Percentiles rank a stretch among this genome's conserved stretches.
Evolutionary conservation across 2,797 vertebrate genomes (phyloP).

Genomic region (Pempheris klunzingeri): DNA sequence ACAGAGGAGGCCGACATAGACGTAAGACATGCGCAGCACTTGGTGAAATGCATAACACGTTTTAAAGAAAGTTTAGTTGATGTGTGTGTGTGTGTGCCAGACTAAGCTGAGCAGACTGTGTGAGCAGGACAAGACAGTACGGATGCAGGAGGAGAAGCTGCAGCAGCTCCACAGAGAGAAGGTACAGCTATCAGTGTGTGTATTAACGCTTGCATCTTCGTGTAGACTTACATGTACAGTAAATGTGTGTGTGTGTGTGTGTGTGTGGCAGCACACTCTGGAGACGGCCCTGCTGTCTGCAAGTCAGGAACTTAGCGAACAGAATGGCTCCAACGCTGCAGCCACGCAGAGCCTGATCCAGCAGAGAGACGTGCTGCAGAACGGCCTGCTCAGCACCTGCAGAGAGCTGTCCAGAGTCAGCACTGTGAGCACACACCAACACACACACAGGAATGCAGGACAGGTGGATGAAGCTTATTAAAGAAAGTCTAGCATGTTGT

Average conservation of each 20-base stretch:
- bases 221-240: background rate
- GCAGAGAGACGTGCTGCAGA: constrained; percentile 95
- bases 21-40: constrained; percentile 83
- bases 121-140: constrained; percentile 95
- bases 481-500: background rate
- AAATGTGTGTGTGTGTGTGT: constrained; percentile 24
- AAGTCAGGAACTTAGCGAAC: constrained; percentile 95
- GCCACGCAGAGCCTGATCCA: constrained; percentile 90
- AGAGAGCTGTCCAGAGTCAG: constrained; percentile 92
- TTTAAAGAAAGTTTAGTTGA: constrained; percentile 3
- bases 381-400: constrained; percentile 94
- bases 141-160: constrained; percentile 93
- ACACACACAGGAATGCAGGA: constrained; percentile 6
- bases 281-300: constrained; percentile 96
- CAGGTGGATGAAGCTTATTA: background rate
- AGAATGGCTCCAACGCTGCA: constrained; percentile 86
- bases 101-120: constrained; percentile 94
- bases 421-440: constrained; percentile 81
- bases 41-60: background rate
- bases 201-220: background rate
- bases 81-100: constrained; percentile 73
- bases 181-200: constrained; percentile 80
- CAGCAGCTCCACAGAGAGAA: constrained; percentile 98
- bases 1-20: constrained; percentile 91
- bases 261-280: constrained; percentile 90